A percentile compares a stretch with the other conserved stretches of the same genome.
Evolutionary conservation across 2,797 vertebrate species (phyloP).

Genomic region (Sciurus vulgaris): DNA sequence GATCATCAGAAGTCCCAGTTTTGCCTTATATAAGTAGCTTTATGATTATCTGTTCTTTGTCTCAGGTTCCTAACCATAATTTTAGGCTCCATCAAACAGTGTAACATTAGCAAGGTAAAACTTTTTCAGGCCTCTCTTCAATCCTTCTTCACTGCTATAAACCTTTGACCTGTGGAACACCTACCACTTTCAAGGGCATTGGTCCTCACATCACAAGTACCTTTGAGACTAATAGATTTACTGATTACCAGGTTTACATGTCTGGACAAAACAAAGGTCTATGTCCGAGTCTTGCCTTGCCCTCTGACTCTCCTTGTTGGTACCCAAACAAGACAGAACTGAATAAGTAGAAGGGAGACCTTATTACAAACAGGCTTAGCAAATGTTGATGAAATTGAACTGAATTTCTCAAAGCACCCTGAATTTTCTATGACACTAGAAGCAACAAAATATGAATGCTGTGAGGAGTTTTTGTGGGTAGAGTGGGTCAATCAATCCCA

Average conservation of each 20-base stretch:
- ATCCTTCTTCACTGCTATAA: slow-evolving; percentile 16
- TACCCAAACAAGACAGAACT: slow-evolving; percentile 27
- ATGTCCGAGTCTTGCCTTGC: slow-evolving; percentile 68
- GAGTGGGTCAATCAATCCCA: background rate
- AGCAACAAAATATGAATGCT: slow-evolving; percentile 47
- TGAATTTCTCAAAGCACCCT: slow-evolving; percentile 57
- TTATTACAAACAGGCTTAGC: slow-evolving; percentile 64
- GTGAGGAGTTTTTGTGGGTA: background rate
- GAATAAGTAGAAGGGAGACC: slow-evolving; percentile 48
- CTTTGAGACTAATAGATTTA: slow-evolving; percentile 77
- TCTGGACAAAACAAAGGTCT: slow-evolving; percentile 65
- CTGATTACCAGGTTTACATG: slow-evolving; percentile 69
- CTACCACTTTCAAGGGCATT: slow-evolving; percentile 55
- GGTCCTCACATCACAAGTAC: slow-evolving; percentile 62
- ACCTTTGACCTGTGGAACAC: slow-evolving; percentile 15
- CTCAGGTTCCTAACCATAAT: slow-evolving; percentile 55
- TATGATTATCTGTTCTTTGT: slow-evolving; percentile 46
- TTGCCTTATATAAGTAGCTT: slow-evolving; percentile 64
- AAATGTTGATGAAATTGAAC: slow-evolving; percentile 57
- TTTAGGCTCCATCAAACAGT: slow-evolving; percentile 54
- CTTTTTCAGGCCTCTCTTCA: background rate
- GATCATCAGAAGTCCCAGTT: background rate
- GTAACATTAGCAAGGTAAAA: slow-evolving; percentile 62
- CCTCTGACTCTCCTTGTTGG: slow-evolving; percentile 66
- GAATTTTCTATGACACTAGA: slow-evolving; percentile 57